Conservation (phyloP, 2,888 invertebrate species). For the Ditula angustiorana region DNA sequence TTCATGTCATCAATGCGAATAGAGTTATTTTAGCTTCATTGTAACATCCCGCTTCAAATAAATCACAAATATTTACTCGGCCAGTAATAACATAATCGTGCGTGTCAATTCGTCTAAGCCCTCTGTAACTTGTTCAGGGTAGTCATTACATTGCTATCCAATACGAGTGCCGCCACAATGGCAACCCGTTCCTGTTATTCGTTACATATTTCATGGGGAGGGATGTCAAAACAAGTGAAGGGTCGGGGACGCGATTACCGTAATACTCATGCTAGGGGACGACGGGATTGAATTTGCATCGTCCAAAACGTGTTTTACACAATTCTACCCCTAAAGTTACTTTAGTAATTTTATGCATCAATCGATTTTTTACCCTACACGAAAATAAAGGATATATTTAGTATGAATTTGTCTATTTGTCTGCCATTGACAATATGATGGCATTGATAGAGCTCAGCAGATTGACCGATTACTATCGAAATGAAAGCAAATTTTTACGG, state of each 20-base stretch:
- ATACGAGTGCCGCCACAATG: constrained; percentile 66
- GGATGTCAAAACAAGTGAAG: constrained; percentile 65
- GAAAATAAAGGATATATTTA: too few relatives aligned
- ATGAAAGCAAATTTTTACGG: too few relatives aligned
- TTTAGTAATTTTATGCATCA: neutral
- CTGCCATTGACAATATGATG: too few relatives aligned
- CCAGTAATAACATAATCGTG: constrained; percentile 59
- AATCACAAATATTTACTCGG: constrained; percentile 58
- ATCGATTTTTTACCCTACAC: too few relatives aligned
- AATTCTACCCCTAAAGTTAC: neutral
- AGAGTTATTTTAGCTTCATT: neutral
- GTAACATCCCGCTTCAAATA: constrained; percentile 25
- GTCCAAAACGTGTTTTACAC: constrained; percentile 19
- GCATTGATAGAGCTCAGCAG: too few relatives aligned
- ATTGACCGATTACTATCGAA: too few relatives aligned
- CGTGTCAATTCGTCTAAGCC: constrained; percentile 55
- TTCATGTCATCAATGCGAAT: neutral
- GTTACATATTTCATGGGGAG: constrained; percentile 75
- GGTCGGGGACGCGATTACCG: constrained; percentile 50
- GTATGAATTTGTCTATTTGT: too few relatives aligned
- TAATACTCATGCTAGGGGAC: constrained; percentile 31
- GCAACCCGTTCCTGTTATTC: constrained; percentile 68
- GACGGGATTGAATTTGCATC: constrained; percentile 22
- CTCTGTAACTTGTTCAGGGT: constrained; percentile 63
- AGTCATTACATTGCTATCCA: constrained; percentile 59